phyloP scores from a whole-genome alignment of 2,797 vertebrate species.

The Thamnophis elegans region DNA sequence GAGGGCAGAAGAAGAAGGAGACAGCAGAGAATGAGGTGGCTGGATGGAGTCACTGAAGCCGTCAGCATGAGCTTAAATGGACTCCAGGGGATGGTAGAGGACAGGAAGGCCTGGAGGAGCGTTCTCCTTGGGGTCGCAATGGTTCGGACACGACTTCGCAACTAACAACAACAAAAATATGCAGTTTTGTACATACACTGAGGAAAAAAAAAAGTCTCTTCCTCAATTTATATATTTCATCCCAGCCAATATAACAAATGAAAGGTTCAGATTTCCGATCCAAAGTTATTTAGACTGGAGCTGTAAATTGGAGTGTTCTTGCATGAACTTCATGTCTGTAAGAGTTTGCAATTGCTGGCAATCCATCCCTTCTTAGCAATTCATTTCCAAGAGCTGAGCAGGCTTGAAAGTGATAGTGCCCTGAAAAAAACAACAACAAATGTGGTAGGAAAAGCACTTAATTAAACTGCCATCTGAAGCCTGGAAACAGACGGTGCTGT shows the following conservation, averaged over 20 bases:
- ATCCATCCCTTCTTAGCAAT: constrained; percentile 52
- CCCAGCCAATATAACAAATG: background rate
- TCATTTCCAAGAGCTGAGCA: constrained; percentile 47
- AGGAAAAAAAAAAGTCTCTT: background rate
- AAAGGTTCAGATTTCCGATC: background rate
- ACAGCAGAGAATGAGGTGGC: too few relatives aligned
- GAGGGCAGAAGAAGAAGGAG: too few relatives aligned
- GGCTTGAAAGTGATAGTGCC: constrained; percentile 47
- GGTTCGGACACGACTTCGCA: too few relatives aligned
- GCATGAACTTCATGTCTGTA: constrained; percentile 22
- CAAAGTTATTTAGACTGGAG: background rate
- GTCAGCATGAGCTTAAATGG: too few relatives aligned
- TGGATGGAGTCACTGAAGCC: too few relatives aligned
- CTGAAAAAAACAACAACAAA: constrained; percentile 48
- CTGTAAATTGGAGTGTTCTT: constrained; percentile 5
- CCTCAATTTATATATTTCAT: background rate
- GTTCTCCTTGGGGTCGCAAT: too few relatives aligned
- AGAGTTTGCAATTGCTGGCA: constrained; percentile 32
- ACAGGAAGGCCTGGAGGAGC: too few relatives aligned
- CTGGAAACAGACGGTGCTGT: constrained; percentile 41
- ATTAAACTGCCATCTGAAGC: constrained; percentile 52
- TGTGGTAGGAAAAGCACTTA: constrained; percentile 55
- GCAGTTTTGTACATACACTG: background rate
- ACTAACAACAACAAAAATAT: too few relatives aligned
- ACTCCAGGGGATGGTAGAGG: too few relatives aligned